Base-by-base conservation (phyloP, 2,888 invertebrate species). In the Acanthosoma haemorrhoidale region DNA sequence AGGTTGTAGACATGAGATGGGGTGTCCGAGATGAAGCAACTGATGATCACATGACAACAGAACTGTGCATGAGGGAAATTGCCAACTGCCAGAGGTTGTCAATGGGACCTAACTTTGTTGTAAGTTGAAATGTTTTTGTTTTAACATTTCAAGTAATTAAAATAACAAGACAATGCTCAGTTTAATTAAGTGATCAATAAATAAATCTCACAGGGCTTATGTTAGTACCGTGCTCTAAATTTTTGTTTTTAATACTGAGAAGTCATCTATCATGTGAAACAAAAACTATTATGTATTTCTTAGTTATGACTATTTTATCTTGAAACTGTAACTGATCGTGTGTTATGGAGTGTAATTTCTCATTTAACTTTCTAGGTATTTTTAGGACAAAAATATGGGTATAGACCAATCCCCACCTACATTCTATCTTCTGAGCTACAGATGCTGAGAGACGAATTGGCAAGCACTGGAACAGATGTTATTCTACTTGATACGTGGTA, bases 1-100 rank as follows among this genome's bases (percentile, higher is more conserved):
- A 94, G 94, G 96, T 97, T 3, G 97, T 97, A 31, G 97, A 97
- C 81, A 97, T 97, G 97, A 85, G 97, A 77, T 97, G 97, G 97
- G 97, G 97, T 4, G 96, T 97, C 0, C 84, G 97, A 77, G 97
- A 98, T 78, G 97, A 97, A 81, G 96, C 97, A 0, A 98, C 97
- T 0, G 97, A 98, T 78, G 98, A 98, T 86, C 98, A 98, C 83
- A 96, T 96, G 96, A 98, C 97, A 18, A 97, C 97, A 0, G 95
- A 96, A 77, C 86, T 98, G 0, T 98, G 98, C 79, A 96, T 98
- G 94, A 87, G 93, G 74, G 98, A 98, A 83, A 97, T 98, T 73
- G 92, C 94, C 80, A 98, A 97, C 80, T 98, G 97, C 78, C 97
- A 98, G 80, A 85, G 97, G 3, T 83, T 97, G 1, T 96, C 96